These are phyloP conservation scores for Pangasius larnaudii DNA, from an alignment of 2,797 vertebrate genomes.

Conservation along the genomic window DNA sequence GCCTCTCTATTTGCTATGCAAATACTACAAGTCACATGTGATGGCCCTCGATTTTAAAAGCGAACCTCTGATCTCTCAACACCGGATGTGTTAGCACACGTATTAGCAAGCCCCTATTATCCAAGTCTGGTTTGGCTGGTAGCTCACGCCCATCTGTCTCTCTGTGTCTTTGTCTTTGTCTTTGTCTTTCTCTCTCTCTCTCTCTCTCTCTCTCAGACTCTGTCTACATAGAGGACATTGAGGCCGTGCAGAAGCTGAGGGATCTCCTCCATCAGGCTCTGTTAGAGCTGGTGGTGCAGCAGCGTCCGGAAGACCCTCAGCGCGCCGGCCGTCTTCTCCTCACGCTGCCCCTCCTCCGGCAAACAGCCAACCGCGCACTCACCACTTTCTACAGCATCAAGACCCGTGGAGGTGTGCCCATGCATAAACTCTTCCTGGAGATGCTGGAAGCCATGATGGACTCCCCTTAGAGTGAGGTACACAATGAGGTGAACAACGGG, in stretches of 20 bases:
- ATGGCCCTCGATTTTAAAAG: slow-evolving; percentile 22
- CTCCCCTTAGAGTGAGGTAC: slow-evolving; percentile 75
- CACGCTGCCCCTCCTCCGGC: slow-evolving; percentile 88
- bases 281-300: slow-evolving; percentile 86
- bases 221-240: slow-evolving; percentile 91
- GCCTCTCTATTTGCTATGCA: slow-evolving; percentile 64
- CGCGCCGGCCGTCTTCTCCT: slow-evolving; percentile 87
- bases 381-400: slow-evolving; percentile 92
- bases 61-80: slow-evolving; percentile 23
- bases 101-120: slow-evolving; percentile 31
- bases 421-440: slow-evolving; percentile 96
- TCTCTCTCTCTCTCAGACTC: slow-evolving; percentile 75
- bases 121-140: slow-evolving; percentile 10
- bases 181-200: too few species aligned
- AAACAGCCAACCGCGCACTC: slow-evolving; percentile 89
- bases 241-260: slow-evolving; percentile 89
- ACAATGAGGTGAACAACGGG: not conserved
- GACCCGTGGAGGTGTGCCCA: slow-evolving; percentile 89
- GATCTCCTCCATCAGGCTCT: slow-evolving; percentile 90
- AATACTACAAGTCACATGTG: slow-evolving; percentile 56
- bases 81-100: slow-evolving; percentile 36
- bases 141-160: not conserved
- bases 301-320: slow-evolving; percentile 77
- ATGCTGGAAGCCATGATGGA: slow-evolving; percentile 98
- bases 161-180: not conserved